Percentiles rank a stretch among this genome's conserved stretches.
Evolutionary conservation across 2,113 vertebrate species (phyloP).

Genomic region (Nycticryphes semicollaris): DNA sequence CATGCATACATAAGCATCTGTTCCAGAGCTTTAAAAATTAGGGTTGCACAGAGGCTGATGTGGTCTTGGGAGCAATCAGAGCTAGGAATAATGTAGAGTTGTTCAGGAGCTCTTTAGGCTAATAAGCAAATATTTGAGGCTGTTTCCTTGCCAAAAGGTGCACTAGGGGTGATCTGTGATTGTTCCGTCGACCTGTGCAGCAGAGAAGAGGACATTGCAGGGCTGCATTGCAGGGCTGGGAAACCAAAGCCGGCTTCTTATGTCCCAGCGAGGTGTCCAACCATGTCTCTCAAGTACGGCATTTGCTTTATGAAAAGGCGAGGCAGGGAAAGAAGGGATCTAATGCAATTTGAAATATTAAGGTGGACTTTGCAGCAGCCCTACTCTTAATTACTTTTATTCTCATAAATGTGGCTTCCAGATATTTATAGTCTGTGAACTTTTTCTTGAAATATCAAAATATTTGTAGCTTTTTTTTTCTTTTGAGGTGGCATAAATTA

Average conservation of each 20-base stretch:
- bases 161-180: background rate
- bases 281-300: background rate
- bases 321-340: background rate
- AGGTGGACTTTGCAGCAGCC: background rate
- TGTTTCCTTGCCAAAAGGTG: background rate
- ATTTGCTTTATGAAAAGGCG: background rate
- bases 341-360: background rate
- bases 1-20: background rate
- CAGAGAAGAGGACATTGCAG: background rate
- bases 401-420: background rate
- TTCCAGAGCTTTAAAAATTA: background rate
- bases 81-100: background rate
- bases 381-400: slow-evolving; percentile 1
- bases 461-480: slow-evolving; percentile 13
- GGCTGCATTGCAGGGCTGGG: background rate
- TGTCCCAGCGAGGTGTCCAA: background rate
- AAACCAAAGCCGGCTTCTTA: background rate
- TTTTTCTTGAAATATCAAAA: slow-evolving; percentile 46
- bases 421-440: slow-evolving; percentile 2
- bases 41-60: background rate
- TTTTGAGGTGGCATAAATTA: background rate
- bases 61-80: background rate
- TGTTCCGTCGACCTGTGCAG: background rate
- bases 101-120: background rate
- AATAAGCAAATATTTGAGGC: background rate